A percentile compares a stretch with the other conserved stretches of the same genome.
Conservation (phyloP, 37 sponge, comb jelly and placozoan genomes). For the Axinella damicornis region DNA sequence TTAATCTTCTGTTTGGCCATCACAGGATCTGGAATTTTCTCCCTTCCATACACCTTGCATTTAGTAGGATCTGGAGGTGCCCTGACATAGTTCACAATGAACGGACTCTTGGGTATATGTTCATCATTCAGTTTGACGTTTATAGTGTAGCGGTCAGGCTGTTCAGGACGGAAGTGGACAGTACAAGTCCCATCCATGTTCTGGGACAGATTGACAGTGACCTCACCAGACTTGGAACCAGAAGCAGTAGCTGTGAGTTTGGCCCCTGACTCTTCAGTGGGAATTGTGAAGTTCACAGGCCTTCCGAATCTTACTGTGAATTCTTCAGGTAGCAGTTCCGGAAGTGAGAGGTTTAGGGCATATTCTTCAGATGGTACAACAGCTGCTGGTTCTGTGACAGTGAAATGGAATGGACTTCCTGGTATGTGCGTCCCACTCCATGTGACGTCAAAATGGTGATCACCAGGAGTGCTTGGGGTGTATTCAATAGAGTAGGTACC, state of each 20-base stretch:
- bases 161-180: slow-evolving; percentile 16
- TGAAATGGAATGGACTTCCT: slow-evolving; percentile 49
- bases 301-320: neutral
- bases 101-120: slow-evolving; percentile 43
- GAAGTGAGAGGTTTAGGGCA: slow-evolving; percentile 2
- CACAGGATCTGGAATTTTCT: slow-evolving; percentile 1
- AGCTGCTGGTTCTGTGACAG: slow-evolving; percentile 3
- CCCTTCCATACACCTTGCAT: slow-evolving; percentile 30
- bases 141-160: slow-evolving; percentile 34
- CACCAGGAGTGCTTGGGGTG: slow-evolving; percentile 49
- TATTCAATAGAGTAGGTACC: slow-evolving; percentile 39
- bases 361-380: neutral
- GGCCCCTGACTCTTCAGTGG: too few species aligned
- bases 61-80: slow-evolving; percentile 43
- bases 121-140: slow-evolving; percentile 8
- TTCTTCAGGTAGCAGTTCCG: slow-evolving; percentile 1
- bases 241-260: slow-evolving; percentile 8
- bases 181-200: neutral
- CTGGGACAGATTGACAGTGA: neutral
- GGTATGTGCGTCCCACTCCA: slow-evolving; percentile 54
- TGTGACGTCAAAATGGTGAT: slow-evolving; percentile 48
- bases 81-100: slow-evolving; percentile 50
- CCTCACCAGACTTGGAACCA: slow-evolving; percentile 36
- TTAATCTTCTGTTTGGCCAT: slow-evolving; percentile 43
- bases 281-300: slow-evolving; percentile 20